A percentile compares a stretch with the other conserved stretches of the same genome.
Conservation (phyloP, 2,888 invertebrate genomes). For the Chironomus tentans region DNA sequence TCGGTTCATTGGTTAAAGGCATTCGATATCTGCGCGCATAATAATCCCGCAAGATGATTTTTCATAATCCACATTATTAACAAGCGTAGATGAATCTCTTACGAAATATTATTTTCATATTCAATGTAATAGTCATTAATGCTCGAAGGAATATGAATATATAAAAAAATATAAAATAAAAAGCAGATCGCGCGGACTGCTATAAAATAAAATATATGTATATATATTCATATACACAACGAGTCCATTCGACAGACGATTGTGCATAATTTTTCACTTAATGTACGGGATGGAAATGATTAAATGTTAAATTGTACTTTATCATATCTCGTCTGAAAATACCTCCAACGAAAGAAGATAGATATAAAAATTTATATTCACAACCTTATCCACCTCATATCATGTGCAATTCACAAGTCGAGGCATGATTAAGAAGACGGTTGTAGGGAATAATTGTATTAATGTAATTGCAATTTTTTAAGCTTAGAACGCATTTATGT, state of each 20-base stretch:
- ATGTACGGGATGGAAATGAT: slow-evolving; percentile 1
- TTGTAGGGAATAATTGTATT: no score
- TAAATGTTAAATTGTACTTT: slow-evolving; percentile 9
- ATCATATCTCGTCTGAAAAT: not conserved
- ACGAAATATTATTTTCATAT: not conserved
- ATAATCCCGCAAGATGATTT: not conserved
- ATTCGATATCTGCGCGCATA: not conserved
- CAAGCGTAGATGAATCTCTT: not conserved
- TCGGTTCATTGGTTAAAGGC: not conserved
- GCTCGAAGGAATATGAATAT: not conserved
- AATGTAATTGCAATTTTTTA: no score
- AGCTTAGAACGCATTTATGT: no score
- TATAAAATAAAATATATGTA: not conserved
- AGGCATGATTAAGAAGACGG: not conserved
- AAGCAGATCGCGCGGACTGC: not conserved
- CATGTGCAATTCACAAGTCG: not conserved
- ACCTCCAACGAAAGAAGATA: not conserved
- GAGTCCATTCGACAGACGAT: not conserved
- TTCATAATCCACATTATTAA: not conserved
- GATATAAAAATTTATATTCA: not conserved
- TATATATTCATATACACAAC: not conserved
- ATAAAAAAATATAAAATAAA: no score
- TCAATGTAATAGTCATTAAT: not conserved
- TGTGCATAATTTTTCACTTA: slow-evolving; percentile 16
- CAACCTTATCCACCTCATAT: not conserved